phyloP scores from a whole-genome alignment of 2,113 vertebrate species.

The Stictonetta naevosa region DNA sequence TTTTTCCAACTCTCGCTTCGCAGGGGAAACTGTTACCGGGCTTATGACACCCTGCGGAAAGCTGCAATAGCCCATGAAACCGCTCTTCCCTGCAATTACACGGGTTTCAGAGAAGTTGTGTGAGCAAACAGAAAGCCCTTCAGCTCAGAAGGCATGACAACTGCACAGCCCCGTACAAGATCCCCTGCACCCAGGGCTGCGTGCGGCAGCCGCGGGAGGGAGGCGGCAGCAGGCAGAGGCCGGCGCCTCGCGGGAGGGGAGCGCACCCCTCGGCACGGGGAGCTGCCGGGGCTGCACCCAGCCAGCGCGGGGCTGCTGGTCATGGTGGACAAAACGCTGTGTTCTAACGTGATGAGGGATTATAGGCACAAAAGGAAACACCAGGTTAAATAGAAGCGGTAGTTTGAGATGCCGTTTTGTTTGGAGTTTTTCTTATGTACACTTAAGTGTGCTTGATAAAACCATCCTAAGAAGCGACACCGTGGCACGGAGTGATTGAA shows the following conservation, averaged over 20 bases:
- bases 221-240: too few relatives aligned
- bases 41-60: not conserved
- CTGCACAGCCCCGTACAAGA: rapidly evolving
- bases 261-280: not conserved
- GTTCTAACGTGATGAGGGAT: rapidly evolving
- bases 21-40: slow-evolving; percentile 47
- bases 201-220: not conserved
- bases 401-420: not conserved
- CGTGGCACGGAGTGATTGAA: too few relatives aligned
- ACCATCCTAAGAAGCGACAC: not conserved
- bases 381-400: not conserved
- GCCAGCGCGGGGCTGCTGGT: rapidly evolving
- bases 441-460: not conserved
- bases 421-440: not conserved
- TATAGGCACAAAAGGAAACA: not conserved
- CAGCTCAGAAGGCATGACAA: not conserved
- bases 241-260: not conserved
- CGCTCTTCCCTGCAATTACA: not conserved
- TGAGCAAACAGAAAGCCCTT: not conserved
- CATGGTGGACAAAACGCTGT: rapidly evolving
- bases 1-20: slow-evolving; percentile 31
- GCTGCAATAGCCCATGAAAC: not conserved
- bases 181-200: rapidly evolving
- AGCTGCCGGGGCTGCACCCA: not conserved
- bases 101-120: not conserved